phyloP scores from a whole-genome alignment of 2,113 vertebrate species.

The Prionailurus bengalensis region DNA sequence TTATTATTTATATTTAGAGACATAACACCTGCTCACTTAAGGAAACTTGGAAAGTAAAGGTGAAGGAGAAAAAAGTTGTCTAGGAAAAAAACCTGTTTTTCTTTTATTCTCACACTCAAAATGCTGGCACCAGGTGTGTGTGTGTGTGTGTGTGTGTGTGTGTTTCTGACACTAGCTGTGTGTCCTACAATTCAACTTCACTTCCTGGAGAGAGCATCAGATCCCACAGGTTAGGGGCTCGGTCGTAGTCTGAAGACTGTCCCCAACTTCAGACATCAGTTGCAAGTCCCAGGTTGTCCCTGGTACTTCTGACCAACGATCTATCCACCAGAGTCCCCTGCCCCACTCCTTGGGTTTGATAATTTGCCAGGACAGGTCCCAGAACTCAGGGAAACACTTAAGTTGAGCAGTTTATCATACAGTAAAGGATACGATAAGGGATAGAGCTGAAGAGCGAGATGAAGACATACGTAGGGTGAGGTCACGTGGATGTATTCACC shows the following conservation, averaged over 20 bases:
- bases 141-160: too few relatives aligned
- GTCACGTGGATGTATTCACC: too few relatives aligned
- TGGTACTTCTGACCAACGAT: not conserved
- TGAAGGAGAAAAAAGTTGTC: not conserved
- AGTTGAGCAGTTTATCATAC: not conserved
- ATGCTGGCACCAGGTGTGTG: not conserved
- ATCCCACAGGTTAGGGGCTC: not conserved
- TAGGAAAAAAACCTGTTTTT: not conserved
- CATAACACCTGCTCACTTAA: not conserved
- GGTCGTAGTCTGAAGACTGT: too few relatives aligned
- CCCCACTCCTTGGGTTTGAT: not conserved
- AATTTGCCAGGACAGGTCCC: not conserved
- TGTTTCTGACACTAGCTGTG: not conserved
- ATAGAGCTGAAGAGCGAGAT: not conserved
- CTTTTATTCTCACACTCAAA: not conserved
- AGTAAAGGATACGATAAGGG: not conserved
- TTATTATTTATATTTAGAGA: constrained; percentile 49
- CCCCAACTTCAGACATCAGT: not conserved
- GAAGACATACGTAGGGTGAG: not conserved
- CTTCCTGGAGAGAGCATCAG: not conserved
- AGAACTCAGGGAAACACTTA: not conserved
- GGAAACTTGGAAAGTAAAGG: not conserved
- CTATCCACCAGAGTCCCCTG: not conserved
- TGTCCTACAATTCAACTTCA: not conserved
- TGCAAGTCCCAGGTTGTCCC: not conserved